A percentile compares a stretch with the other conserved stretches of the same genome.
Evolutionary conservation across 2,113 vertebrate species (phyloP).

Genomic region (Ivindomyrus marchei): DNA sequence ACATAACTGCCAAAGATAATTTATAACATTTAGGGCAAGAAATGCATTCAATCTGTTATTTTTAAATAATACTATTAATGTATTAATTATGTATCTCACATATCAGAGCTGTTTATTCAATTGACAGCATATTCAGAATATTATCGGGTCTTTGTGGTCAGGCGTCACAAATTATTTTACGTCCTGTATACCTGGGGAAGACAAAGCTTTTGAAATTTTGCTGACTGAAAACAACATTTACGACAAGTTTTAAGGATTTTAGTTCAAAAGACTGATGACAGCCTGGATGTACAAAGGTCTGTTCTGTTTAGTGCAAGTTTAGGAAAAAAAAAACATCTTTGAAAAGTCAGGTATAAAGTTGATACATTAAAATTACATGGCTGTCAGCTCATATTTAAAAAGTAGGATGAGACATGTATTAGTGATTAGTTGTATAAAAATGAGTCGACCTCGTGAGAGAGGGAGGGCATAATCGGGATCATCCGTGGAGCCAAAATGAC

Average conservation of each 20-base stretch:
- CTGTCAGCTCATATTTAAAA: not conserved
- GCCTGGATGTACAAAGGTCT: not conserved
- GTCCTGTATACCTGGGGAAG: not conserved
- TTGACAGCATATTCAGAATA: not conserved
- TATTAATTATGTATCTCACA: not conserved
- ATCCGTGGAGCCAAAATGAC: constrained; percentile 52
- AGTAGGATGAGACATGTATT: constrained; percentile 29
- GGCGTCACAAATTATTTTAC: not conserved
- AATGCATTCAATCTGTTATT: not conserved
- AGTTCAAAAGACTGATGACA: not conserved
- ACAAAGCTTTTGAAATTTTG: not conserved
- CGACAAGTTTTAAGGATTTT: not conserved
- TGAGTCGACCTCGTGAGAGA: constrained; percentile 43
- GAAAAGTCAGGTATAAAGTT: not conserved
- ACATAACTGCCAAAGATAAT: not conserved
- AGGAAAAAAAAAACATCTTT: not conserved
- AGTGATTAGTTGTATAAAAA: constrained; percentile 27
- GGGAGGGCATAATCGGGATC: constrained; percentile 53
- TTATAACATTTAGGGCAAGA: not conserved
- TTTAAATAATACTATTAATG: not conserved
- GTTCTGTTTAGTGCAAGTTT: not conserved
- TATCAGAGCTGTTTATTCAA: not conserved
- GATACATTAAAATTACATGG: not conserved
- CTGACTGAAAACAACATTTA: not conserved
- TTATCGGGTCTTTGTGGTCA: not conserved